Conservation (phyloP, 2,888 invertebrate genomes). For the Polyommatus icarus region DNA sequence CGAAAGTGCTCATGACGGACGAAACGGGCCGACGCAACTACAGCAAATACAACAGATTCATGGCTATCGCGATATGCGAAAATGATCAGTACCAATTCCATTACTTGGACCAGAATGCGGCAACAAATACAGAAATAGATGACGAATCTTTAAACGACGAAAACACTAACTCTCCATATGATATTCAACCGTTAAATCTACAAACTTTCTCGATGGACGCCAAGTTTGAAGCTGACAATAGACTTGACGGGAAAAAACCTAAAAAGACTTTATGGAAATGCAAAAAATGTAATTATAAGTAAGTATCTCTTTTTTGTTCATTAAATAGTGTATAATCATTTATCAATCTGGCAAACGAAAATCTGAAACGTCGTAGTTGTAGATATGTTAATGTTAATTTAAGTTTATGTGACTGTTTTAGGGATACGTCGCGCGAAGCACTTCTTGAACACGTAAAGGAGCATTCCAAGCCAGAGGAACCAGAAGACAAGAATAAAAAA, state of each 20-base stretch:
- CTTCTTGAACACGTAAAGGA: constrained; percentile 72
- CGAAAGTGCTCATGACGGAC: constrained; percentile 93
- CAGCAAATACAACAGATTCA: constrained; percentile 94
- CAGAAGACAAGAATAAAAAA: constrained; percentile 56
- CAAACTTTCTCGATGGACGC: constrained; percentile 65
- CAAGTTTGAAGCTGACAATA: constrained; percentile 51
- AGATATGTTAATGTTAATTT: neutral
- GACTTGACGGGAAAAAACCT: constrained; percentile 70
- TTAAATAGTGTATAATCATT: constrained; percentile 24
- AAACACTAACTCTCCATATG: constrained; percentile 63
- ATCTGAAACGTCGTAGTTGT: neutral
- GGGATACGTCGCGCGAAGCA: constrained; percentile 74
- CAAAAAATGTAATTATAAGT: constrained; percentile 94
- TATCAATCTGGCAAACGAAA: neutral
- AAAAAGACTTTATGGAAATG: constrained; percentile 93
- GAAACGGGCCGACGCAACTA: constrained; percentile 95
- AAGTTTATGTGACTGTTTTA: constrained; percentile 49
- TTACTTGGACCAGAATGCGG: constrained; percentile 64
- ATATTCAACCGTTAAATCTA: constrained; percentile 83
- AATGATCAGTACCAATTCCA: constrained; percentile 75
- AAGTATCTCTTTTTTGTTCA: constrained; percentile 51
- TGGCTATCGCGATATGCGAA: constrained; percentile 82
- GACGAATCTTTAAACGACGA: constrained; percentile 78
- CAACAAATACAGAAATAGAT: constrained; percentile 68
- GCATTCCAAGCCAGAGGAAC: constrained; percentile 58